Conservation (phyloP, 2,113 vertebrate species). For the Himantopus leucocephalus region DNA sequence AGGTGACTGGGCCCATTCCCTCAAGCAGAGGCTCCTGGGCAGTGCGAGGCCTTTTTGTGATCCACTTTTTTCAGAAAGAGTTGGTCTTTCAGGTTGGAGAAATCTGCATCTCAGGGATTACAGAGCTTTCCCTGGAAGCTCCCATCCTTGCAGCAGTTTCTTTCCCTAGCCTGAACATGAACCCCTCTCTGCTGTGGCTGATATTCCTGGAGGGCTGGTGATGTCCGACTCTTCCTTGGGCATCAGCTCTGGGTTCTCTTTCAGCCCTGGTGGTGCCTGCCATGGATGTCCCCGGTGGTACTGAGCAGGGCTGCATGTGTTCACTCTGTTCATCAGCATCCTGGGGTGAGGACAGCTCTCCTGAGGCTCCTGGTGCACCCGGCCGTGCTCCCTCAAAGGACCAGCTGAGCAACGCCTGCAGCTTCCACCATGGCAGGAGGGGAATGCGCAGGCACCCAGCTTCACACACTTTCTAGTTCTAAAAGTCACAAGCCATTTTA, state of each 20-base stretch:
- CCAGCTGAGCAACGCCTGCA: not conserved
- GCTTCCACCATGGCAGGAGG: not conserved
- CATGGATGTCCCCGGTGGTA: rapidly evolving
- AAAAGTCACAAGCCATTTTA: not conserved
- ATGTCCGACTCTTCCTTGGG: not conserved
- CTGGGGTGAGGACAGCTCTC: rapidly evolving
- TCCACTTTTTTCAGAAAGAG: not conserved
- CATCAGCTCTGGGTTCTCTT: not conserved
- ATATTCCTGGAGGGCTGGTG: not conserved
- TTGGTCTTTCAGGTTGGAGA: not conserved
- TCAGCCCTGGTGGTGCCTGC: not conserved
- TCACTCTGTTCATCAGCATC: not conserved
- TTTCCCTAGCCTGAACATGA: not conserved
- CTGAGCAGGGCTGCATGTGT: rapidly evolving
- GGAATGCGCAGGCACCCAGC: not conserved
- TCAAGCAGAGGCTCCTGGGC: not conserved
- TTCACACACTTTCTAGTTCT: rapidly evolving
- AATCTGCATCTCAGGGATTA: not conserved
- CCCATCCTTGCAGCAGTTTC: not conserved
- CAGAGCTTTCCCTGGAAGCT: not conserved
- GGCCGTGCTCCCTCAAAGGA: rapidly evolving
- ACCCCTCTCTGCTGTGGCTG: not conserved
- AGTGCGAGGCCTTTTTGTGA: not conserved
- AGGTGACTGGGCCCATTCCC: not conserved
- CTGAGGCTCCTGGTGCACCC: not conserved